Conservation (phyloP, 2,797 vertebrate species). For the Sylvia borin region DNA sequence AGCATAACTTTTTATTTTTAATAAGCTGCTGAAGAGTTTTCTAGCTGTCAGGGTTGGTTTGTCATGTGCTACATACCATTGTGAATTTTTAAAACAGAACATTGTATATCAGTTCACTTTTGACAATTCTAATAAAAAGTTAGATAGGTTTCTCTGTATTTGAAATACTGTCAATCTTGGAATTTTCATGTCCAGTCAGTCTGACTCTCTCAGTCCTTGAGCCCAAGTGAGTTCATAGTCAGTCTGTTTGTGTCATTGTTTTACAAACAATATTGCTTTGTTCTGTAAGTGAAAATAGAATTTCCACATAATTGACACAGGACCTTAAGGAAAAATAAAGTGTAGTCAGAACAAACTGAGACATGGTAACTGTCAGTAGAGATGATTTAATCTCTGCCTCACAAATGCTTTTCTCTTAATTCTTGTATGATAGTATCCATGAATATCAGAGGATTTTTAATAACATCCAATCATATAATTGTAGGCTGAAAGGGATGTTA, state of each 20-base stretch:
- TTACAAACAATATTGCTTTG: slow-evolving; percentile 18
- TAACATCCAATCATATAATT: not conserved
- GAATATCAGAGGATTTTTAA: not conserved
- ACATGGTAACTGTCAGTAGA: not conserved
- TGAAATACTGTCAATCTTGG: not conserved
- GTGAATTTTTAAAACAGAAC: not conserved
- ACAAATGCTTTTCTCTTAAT: not conserved
- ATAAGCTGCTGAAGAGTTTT: not conserved
- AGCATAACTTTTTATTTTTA: not conserved
- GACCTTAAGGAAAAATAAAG: not conserved
- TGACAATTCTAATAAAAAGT: not conserved
- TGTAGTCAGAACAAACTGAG: not conserved
- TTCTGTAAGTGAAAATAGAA: slow-evolving; percentile 32
- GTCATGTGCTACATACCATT: not conserved
- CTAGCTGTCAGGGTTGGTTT: not conserved
- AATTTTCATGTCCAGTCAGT: not conserved
- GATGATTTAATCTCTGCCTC: not conserved
- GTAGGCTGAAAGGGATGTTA: not conserved
- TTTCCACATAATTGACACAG: slow-evolving; percentile 18
- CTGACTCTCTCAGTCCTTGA: slow-evolving; percentile 15
- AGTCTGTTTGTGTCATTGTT: slow-evolving; percentile 49
- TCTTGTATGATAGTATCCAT: not conserved
- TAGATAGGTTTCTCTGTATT: not conserved
- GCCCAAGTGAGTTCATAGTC: not conserved
- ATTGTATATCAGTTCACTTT: not conserved